Evolutionary conservation across 2,888 invertebrate species (phyloP), one percentile per base, ranked within the genome.

Genomic region (Byasa hedistus): DNA sequence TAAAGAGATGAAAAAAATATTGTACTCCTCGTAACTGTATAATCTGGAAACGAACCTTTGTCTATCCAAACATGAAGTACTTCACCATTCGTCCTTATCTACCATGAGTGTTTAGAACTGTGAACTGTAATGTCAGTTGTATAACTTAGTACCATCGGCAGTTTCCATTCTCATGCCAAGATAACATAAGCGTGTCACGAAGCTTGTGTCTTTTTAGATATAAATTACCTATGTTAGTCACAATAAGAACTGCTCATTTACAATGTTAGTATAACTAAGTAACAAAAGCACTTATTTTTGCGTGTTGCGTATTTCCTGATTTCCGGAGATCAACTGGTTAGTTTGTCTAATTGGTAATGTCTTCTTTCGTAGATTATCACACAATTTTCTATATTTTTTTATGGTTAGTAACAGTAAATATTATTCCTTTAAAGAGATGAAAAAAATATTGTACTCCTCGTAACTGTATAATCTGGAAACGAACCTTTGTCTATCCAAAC

Each of bases 191-290:
- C 63, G 22, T 64, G 58, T 64, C 58, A 48, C 27, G 54, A 36
- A 57, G 52, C 52, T 57, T 58, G 63, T 64, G 57, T 58, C 64
- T 57, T 64, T 64, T 64, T 57, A 52, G 24, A 57, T 32, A 52
- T 57, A 64, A 48, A 58, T 52, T 36, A 19, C 51, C 48, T 56
- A 22, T 57, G 27, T 57, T 36, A 24, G 39, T 56, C 32, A 32
- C 57, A 57, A 63, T 32, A 44, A n/a, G 24, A 36, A 39, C 57
- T 12, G 57, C 51, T 23, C 32, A 36, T 32, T 51, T 10, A 15
- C 27, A 12, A 44, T n/a, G 48, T 27, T 15, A 19, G 58, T 27
- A 21, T 17, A 19, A 7, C 17, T 56, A 27, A 62, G 24, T 23
- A 54, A 17, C 23, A 55, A 17, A 51, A 27, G 5, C 23, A 48